These are phyloP conservation scores for Diloba caeruleocephala DNA, from an alignment of 2,888 invertebrate species.

Conservation along the genomic window DNA sequence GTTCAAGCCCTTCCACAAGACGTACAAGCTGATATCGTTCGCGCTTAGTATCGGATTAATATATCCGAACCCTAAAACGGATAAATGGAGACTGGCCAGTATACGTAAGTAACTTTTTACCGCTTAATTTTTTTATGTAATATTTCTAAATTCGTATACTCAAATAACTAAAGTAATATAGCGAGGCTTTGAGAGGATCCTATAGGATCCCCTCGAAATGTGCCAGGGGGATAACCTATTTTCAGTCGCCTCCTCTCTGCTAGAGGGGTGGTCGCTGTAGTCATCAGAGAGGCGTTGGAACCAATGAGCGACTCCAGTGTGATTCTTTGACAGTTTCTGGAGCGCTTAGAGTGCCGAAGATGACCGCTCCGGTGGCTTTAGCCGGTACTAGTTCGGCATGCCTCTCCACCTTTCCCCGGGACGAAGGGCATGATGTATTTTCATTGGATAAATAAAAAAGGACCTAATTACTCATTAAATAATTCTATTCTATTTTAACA, in stretches of 20 bases:
- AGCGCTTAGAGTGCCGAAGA: too few species aligned
- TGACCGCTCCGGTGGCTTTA: too few species aligned
- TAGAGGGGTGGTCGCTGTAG: too few species aligned
- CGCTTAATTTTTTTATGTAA: background rate
- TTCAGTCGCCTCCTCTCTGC: too few species aligned
- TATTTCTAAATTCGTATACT: background rate
- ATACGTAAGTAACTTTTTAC: slow-evolving; percentile 59
- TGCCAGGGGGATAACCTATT: too few species aligned
- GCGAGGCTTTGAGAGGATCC: too few species aligned
- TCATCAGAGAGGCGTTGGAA: too few species aligned
- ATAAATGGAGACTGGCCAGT: slow-evolving; percentile 49
- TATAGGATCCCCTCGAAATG: too few species aligned
- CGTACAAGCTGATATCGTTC: slow-evolving; percentile 65
- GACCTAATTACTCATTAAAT: background rate
- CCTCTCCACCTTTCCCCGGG: too few species aligned
- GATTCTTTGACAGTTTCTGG: too few species aligned
- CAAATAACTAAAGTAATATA: background rate
- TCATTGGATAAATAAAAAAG: background rate
- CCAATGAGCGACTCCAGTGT: too few species aligned
- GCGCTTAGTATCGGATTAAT: slow-evolving; percentile 61
- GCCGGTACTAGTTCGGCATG: background rate
- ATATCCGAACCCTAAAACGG: slow-evolving; percentile 67
- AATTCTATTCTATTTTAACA: slow-evolving; percentile 27
- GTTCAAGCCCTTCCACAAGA: slow-evolving; percentile 67
- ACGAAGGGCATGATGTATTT: too few species aligned